Evolutionary conservation across 2,797 vertebrate genomes (phyloP).

Genomic region (Diglossa cyanea): DNA sequence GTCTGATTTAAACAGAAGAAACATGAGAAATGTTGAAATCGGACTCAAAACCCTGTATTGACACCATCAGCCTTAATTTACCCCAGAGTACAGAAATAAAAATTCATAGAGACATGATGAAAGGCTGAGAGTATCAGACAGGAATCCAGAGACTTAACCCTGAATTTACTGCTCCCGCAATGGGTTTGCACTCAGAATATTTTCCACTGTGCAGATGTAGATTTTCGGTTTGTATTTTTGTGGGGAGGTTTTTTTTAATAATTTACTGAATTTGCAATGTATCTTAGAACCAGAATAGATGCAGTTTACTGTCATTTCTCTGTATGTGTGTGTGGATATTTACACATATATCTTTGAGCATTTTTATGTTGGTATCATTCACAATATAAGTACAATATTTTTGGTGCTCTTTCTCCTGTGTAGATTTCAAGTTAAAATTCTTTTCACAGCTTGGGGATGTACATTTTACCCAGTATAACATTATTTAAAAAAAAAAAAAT

Average conservation of each 20-base stretch:
- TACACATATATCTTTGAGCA: not conserved
- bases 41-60: not conserved
- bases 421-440: not conserved
- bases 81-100: slow-evolving; percentile 38
- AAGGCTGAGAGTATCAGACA: slow-evolving; percentile 47
- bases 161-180: slow-evolving; percentile 14
- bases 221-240: not conserved
- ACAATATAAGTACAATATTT: not conserved
- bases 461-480: not conserved
- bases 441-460: not conserved
- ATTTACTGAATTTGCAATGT: not conserved
- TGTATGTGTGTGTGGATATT: not conserved
- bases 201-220: not conserved
- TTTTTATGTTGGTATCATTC: not conserved
- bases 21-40: not conserved
- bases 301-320: not conserved
- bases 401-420: not conserved
- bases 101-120: slow-evolving; percentile 53
- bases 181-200: not conserved
- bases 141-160: slow-evolving; percentile 48
- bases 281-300: not conserved
- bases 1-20: not conserved
- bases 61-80: slow-evolving; percentile 59
- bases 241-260: not conserved
- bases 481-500: not conserved